phyloP scores from a whole-genome alignment of 2,797 vertebrate species.

The Poecilia wingei region DNA sequence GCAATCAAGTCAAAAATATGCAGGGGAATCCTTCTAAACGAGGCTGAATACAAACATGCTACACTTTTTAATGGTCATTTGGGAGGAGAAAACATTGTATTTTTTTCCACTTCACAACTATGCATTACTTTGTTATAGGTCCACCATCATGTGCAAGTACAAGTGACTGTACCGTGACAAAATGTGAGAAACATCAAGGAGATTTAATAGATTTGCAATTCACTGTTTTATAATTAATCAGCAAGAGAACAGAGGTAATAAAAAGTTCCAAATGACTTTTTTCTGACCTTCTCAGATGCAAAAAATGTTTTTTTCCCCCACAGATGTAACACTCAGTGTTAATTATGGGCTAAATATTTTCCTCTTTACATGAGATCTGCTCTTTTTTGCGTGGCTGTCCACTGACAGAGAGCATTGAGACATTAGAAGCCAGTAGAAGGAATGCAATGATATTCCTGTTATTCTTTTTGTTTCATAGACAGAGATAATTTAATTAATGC shows the following conservation, averaged over 20 bases:
- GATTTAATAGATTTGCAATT: not conserved
- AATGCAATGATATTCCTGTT: not conserved
- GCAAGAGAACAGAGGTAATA: not conserved
- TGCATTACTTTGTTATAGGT: not conserved
- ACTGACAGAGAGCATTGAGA: not conserved
- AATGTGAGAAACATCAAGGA: not conserved
- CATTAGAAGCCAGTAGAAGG: not conserved
- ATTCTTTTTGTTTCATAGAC: constrained; percentile 36
- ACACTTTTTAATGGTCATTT: not conserved
- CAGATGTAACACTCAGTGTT: not conserved
- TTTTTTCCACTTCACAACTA: not conserved
- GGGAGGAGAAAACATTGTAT: not conserved
- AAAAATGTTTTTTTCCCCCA: not conserved
- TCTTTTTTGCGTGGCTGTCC: not conserved
- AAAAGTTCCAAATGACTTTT: not conserved
- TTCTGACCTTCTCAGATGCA: not conserved
- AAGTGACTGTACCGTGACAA: not conserved
- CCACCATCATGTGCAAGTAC: not conserved
- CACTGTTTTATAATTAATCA: not conserved
- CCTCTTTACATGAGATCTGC: not conserved
- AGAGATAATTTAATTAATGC: constrained; percentile 56
- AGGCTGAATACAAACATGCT: not conserved
- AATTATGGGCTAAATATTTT: not conserved
- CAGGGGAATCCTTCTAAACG: not conserved
- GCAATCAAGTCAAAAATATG: not conserved